phyloP scores from a whole-genome alignment of 2,113 vertebrate species.

The Podarcis raffonei region DNA sequence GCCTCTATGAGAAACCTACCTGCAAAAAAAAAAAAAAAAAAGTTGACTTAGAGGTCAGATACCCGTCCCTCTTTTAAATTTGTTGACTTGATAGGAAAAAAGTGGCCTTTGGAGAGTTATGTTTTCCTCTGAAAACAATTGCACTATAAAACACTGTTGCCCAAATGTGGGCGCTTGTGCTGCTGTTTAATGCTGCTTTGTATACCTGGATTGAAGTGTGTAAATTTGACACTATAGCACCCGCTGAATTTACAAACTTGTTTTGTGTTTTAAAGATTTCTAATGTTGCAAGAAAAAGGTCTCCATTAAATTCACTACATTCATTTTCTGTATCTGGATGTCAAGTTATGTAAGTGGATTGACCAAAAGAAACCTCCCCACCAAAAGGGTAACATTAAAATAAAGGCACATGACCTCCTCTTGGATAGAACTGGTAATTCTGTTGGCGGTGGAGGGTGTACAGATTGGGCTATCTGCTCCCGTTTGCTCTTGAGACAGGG shows the following conservation, averaged over 20 bases:
- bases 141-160: constrained; percentile 74
- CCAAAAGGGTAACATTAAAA: constrained; percentile 68
- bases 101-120: constrained; percentile 67
- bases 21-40: constrained; percentile 42
- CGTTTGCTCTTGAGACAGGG: neutral
- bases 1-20: constrained; percentile 65
- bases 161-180: constrained; percentile 59
- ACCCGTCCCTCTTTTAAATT: constrained; percentile 50
- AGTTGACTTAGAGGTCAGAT: constrained; percentile 54
- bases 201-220: constrained; percentile 61
- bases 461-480: neutral
- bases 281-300: constrained; percentile 65
- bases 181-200: constrained; percentile 73
- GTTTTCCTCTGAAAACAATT: constrained; percentile 69
- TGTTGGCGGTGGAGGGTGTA: neutral
- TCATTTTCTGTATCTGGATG: constrained; percentile 65
- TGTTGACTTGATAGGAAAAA: constrained; percentile 54
- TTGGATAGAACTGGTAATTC: constrained; percentile 51
- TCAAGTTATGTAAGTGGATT: constrained; percentile 63
- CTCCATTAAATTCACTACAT: constrained; percentile 67
- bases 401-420: constrained; percentile 74
- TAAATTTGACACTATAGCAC: constrained; percentile 44
- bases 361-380: constrained; percentile 63
- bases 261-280: constrained; percentile 75
- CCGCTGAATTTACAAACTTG: constrained; percentile 61